Evolutionary conservation across 2,888 invertebrate genomes (phyloP).

Genomic region (Epirrhoe tristata): DNA sequence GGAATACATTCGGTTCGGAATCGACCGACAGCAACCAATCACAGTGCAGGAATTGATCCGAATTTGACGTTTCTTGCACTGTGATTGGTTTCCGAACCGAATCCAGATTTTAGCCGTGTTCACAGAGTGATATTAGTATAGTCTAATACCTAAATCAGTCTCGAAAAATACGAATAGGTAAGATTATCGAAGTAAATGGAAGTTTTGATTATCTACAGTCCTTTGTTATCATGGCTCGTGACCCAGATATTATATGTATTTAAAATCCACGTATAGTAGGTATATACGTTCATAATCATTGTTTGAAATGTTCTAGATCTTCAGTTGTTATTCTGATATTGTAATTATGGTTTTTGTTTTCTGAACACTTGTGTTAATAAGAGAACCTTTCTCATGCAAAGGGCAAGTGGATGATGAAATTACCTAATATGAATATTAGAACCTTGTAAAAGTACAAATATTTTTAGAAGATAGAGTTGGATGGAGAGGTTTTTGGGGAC

Average conservation of each 20-base stretch:
- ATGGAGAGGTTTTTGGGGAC: no score
- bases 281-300: conserved; percentile 16
- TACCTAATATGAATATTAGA: no score
- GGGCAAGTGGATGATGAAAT: not conserved
- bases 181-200: not conserved
- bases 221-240: conserved; percentile 25
- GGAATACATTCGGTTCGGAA: no score
- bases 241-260: conserved; percentile 35
- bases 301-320: conserved; percentile 27
- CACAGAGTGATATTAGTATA: no score
- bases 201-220: conserved; percentile 9
- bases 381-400: conserved; percentile 5
- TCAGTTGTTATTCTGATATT: conserved; percentile 19
- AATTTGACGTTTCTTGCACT: no score
- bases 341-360: conserved; percentile 30
- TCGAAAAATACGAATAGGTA: not conserved
- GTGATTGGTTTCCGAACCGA: no score
- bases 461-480: no score
- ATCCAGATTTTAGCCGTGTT: no score
- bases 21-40: no score
- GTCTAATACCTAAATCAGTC: no score
- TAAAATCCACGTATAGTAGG: conserved; percentile 20
- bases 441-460: no score
- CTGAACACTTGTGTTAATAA: conserved; percentile 34
- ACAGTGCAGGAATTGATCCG: no score